These are phyloP conservation scores for Ectropis crepuscularia DNA, from an alignment of 2,888 invertebrate species.

Conservation along the genomic window DNA sequence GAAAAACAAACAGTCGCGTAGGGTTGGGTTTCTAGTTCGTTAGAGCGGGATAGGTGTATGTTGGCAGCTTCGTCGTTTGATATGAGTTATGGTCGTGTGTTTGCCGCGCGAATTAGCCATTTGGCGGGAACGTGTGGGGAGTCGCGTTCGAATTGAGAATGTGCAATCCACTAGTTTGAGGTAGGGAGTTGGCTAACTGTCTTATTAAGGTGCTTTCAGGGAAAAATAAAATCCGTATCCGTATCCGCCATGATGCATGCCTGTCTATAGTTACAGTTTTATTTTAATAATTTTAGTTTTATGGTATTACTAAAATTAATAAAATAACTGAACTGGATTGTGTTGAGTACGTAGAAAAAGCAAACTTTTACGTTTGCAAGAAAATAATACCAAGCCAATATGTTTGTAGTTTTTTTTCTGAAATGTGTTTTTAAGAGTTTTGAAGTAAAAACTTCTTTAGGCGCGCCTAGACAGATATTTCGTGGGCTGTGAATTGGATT, in stretches of 20 bases:
- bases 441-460: too few relatives aligned
- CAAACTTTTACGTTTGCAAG: too few relatives aligned
- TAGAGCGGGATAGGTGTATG: conserved; percentile 71
- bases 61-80: conserved; percentile 68
- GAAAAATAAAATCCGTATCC: background rate
- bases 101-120: conserved; percentile 82
- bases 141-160: conserved; percentile 49
- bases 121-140: conserved; percentile 76
- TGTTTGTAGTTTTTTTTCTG: too few relatives aligned
- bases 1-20: conserved; percentile 72
- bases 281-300: too few relatives aligned
- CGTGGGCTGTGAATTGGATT: too few relatives aligned
- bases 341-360: too few relatives aligned
- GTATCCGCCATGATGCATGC: background rate
- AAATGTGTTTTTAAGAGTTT: too few relatives aligned
- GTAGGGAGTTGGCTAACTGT: conserved; percentile 9
- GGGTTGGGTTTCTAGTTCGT: conserved; percentile 75
- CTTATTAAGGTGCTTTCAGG: conserved; percentile 11
- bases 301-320: too few relatives aligned
- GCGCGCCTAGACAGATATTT: too few relatives aligned
- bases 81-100: conserved; percentile 82
- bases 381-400: too few relatives aligned
- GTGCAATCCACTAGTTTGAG: conserved; percentile 25
- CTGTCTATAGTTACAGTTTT: background rate
- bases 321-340: too few relatives aligned